phyloP scores from a whole-genome alignment of 1,140 invertebrate species.

The Drosophila quadrilineata region DNA sequence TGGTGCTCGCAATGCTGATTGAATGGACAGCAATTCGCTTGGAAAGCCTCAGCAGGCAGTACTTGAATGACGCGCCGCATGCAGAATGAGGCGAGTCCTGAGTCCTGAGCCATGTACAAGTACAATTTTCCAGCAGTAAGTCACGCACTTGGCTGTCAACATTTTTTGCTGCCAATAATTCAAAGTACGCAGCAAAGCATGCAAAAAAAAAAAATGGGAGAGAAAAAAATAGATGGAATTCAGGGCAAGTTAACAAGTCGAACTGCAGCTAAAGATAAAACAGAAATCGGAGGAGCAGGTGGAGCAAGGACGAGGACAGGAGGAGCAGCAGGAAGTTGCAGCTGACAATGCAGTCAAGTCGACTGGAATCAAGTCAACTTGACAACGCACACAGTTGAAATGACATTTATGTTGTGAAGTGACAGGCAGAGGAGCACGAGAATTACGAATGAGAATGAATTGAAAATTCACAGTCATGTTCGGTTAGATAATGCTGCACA shows the following conservation, averaged over 20 bases:
- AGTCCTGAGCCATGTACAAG: too few species aligned
- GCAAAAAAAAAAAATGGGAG: too few species aligned
- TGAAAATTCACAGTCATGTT: conserved; percentile 45
- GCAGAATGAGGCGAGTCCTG: too few species aligned
- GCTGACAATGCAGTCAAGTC: conserved; percentile 20
- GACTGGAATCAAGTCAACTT: conserved; percentile 53
- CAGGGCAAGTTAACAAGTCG: conserved; percentile 33
- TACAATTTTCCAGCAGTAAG: conserved; percentile 42
- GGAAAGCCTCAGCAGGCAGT: conserved; percentile 38
- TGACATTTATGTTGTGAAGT: not conserved
- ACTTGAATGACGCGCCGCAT: conserved; percentile 15
- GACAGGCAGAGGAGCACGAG: not conserved
- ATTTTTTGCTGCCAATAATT: conserved; percentile 75
- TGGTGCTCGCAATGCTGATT: conserved; percentile 69
- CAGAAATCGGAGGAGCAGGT: not conserved
- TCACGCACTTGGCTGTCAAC: conserved; percentile 71
- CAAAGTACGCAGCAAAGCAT: conserved; percentile 53
- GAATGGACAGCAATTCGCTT: conserved; percentile 71
- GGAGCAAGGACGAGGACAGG: not conserved
- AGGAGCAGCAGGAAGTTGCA: not conserved
- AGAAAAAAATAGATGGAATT: too few species aligned
- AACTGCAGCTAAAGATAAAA: conserved; percentile 4
- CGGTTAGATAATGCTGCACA: conserved; percentile 31
- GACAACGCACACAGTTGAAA: conserved; percentile 36
- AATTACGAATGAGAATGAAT: conserved; percentile 38